Percentiles rank a stretch among this genome's conserved stretches.
These are phyloP conservation scores for Luffia ferchaultella DNA, from an alignment of 2,888 invertebrate species.

Conservation along the genomic window DNA sequence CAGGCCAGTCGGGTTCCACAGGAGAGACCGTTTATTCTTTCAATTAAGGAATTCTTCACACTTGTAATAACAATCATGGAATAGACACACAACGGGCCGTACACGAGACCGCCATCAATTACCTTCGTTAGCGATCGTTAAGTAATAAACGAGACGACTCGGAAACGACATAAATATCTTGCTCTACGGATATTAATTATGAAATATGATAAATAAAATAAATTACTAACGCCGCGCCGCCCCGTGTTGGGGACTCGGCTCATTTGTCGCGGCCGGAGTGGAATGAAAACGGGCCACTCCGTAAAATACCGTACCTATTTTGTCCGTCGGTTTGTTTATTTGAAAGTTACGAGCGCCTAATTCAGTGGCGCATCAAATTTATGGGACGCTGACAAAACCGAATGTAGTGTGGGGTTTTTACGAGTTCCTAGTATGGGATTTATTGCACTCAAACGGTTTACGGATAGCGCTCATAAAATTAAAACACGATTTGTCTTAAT, in stretches of 20 bases:
- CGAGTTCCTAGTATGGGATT: conserved; percentile 39
- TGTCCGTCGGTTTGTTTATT: conserved; percentile 38
- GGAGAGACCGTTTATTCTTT: conserved; percentile 36
- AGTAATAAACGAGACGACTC: conserved; percentile 25
- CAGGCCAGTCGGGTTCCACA: conserved; percentile 24
- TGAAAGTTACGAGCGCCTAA: conserved; percentile 39
- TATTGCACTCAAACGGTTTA: conserved; percentile 44
- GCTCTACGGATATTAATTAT: conserved; percentile 26
- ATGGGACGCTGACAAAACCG: conserved; percentile 36
- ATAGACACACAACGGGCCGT: conserved; percentile 5
- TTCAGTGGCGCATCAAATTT: conserved; percentile 42
- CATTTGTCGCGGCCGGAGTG: conserved; percentile 11
- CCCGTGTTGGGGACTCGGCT: conserved; percentile 15
- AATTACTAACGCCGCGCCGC: conserved; percentile 23
- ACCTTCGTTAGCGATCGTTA: conserved; percentile 27
- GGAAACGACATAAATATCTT: conserved; percentile 19
- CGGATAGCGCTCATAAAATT: conserved; percentile 36
- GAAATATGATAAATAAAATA: conserved; percentile 39
- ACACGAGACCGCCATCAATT: conserved; percentile 17
- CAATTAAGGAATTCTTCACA: conserved; percentile 54
- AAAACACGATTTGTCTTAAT: conserved; percentile 26
- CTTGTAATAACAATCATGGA: conserved; percentile 27
- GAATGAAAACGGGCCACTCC: conserved; percentile 3
- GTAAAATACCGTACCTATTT: conserved; percentile 18
- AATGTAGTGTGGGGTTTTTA: conserved; percentile 43